Base-by-base conservation (phyloP, 1,140 invertebrate species). In the Penaeus vannamei region DNA sequence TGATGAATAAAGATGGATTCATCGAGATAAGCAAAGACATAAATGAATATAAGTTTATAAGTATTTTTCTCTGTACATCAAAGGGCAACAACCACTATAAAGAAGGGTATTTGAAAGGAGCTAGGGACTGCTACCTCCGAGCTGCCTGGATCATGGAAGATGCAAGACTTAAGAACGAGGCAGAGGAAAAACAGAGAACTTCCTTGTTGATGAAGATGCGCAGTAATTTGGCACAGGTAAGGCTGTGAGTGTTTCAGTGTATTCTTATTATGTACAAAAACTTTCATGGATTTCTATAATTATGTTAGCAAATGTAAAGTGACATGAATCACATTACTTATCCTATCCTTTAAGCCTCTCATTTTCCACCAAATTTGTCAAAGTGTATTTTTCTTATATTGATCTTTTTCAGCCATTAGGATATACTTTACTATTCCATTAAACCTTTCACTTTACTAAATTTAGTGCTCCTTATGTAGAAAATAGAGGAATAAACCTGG, bases 131-230 rank as follows among this genome's bases (percentile, higher is more conserved):
- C 42, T 84, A 84, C 29, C 23, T 26, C n/a, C 60, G 83, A 12
- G 83, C 61, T 5, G 29, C 83, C 17, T 84, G 83, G 83, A 84
- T 84, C 62, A 26, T 84, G 60, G 83, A 84, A 36, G 62, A 84
- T 10, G 64, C 62, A 5, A 64, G 29, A n/a, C 32, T 84, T 2
- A 62, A 60, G 32, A 64, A 84, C 10, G 59, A 60, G 32, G 61
- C 61, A 66, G 26, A 84, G 26, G 83, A 84, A 42, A 17, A n/a
- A 20, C 60, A 64, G 29, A n/a, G 62, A 62, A 36, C 59, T 19
- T 17, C 26, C 26, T 8, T 84, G 20, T 42, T 84, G 32, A 62
- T 84, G n/a, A 84, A 64, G n/a, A 36, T 84, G 59, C 23, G 32
- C 1, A 17, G 53, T 46, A 84, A 84, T 42, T 64, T 84, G 23